Evolutionary conservation across 1,140 invertebrate species (phyloP).

Genomic region (Heliconius melpomene): DNA sequence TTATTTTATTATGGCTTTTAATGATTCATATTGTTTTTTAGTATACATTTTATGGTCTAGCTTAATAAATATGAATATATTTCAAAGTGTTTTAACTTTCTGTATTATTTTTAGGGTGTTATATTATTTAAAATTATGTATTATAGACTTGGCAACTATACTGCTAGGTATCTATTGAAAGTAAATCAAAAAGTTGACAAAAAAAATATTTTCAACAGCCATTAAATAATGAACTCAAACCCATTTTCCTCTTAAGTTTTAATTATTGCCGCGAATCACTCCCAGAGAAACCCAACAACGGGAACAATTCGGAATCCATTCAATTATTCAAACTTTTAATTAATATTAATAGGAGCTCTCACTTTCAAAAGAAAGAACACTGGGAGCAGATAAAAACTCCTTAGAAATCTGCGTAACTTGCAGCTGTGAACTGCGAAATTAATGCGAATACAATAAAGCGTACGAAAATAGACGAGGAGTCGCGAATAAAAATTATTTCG

Average conservation of each 20-base stretch:
- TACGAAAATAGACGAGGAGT: conserved; percentile 70
- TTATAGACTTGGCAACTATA: background rate
- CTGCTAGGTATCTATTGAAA: background rate
- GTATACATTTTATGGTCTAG: background rate
- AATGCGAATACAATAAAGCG: conserved; percentile 79
- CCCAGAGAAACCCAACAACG: conserved; percentile 68
- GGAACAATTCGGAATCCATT: conserved; percentile 77
- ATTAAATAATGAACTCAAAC: conserved; percentile 60
- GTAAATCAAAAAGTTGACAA: conserved; percentile 30
- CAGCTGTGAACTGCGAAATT: conserved; percentile 75
- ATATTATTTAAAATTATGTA: too few species aligned
- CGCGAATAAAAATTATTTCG: conserved; percentile 72
- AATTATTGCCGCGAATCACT: conserved; percentile 73
- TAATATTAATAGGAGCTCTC: conserved; percentile 79
- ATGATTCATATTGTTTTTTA: conserved; percentile 11
- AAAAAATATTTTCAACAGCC: conserved; percentile 57
- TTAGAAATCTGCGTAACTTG: conserved; percentile 74
- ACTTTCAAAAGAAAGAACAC: conserved; percentile 78
- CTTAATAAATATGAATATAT: background rate
- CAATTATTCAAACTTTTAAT: conserved; percentile 81
- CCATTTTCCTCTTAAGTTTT: conserved; percentile 64
- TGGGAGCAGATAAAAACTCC: conserved; percentile 77
- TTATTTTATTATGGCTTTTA: conserved; percentile 8
- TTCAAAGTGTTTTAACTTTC: background rate
- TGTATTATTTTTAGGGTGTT: background rate